phyloP scores from a whole-genome alignment of 2,797 vertebrate species.

The Diplodus sargus region DNA sequence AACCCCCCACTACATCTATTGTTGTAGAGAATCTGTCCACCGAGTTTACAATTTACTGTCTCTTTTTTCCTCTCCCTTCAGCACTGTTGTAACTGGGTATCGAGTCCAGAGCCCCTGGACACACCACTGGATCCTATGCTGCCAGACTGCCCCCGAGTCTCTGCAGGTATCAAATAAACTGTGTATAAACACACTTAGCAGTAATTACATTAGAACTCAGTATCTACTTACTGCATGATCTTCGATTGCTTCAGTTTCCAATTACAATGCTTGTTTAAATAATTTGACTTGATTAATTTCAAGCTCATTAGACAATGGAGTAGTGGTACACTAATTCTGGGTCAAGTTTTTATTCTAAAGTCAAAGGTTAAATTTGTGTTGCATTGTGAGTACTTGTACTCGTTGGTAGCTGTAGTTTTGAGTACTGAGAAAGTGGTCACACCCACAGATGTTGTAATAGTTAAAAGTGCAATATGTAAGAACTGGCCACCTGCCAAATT shows the following conservation, averaged over 20 bases:
- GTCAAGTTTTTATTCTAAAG: not conserved
- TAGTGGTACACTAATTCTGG: not conserved
- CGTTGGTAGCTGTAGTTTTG: not conserved
- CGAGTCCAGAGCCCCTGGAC: conserved; percentile 94
- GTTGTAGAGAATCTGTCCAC: not conserved
- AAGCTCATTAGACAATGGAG: not conserved
- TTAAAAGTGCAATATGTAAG: not conserved
- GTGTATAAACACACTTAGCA: conserved; percentile 7
- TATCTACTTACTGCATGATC: not conserved
- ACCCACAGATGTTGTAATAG: not conserved
- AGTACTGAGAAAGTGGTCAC: not conserved
- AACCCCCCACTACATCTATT: not conserved
- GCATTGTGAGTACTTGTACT: not conserved
- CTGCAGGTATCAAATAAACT: conserved; percentile 89
- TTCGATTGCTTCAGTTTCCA: not conserved
- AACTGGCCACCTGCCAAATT: too few species aligned
- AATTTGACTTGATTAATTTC: conserved; percentile 6
- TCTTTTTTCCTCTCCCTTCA: conserved; percentile 70
- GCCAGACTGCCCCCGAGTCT: conserved; percentile 94
- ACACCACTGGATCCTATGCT: conserved; percentile 94
- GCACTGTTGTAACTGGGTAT: conserved; percentile 98
- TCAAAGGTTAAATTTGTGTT: not conserved
- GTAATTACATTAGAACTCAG: not conserved
- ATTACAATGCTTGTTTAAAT: not conserved
- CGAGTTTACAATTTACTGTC: conserved; percentile 4